Conservation (phyloP, 2,888 invertebrate genomes). For the Stenodema calcarata region DNA sequence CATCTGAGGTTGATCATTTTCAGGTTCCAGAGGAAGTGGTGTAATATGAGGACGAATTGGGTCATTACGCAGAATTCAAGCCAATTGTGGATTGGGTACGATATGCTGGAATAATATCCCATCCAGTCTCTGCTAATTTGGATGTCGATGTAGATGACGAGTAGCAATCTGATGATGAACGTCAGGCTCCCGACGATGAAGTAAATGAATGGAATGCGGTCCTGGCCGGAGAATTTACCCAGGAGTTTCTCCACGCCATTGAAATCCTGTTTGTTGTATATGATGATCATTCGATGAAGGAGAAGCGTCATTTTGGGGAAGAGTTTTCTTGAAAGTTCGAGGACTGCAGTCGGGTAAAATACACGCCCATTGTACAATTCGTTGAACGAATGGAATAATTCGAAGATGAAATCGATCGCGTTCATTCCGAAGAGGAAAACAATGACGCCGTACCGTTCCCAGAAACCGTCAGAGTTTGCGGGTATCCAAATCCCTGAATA, state of each 20-base stretch:
- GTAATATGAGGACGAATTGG: constrained; percentile 1
- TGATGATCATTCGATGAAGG: not conserved
- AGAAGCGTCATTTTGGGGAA: not conserved
- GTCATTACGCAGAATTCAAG: not conserved
- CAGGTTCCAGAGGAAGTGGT: not conserved
- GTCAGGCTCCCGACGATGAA: not conserved
- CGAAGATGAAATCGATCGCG: not conserved
- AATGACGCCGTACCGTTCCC: not conserved
- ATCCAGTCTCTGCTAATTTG: not conserved
- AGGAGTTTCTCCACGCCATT: not conserved
- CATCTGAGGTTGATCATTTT: not conserved
- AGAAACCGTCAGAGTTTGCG: not conserved
- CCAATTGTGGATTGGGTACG: not conserved
- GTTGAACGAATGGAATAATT: not conserved
- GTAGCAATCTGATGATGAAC: not conserved
- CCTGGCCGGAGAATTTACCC: not conserved
- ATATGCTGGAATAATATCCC: not conserved
- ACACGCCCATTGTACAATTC: not conserved
- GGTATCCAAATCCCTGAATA: not conserved
- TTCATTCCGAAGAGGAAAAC: not conserved
- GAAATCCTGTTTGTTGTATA: not conserved
- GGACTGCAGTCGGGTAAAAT: not conserved
- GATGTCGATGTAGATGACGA: not conserved
- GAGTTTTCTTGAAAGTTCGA: not conserved
- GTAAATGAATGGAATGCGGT: not conserved